Evolutionary conservation across 2,113 vertebrate species (phyloP), one percentile per base, ranked within the genome.

Genomic region (Eretmochelys imbricata): DNA sequence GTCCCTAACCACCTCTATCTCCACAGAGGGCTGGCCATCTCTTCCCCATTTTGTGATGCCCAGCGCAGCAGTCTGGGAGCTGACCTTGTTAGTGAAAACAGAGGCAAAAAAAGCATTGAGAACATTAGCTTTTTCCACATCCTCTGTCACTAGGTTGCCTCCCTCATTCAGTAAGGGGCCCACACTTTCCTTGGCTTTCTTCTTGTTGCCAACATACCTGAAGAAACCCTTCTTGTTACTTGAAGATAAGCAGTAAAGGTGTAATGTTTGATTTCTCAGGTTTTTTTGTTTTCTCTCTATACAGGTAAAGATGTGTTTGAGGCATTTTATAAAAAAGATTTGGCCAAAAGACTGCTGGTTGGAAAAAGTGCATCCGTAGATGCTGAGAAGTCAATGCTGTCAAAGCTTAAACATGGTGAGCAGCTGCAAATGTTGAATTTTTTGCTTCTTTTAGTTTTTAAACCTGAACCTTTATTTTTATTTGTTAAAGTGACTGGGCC

Each of bases 291-390:
- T 94, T 94, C 69, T 88, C 89, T 79, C 57, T 14, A 35, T 96
- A 65, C 78, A 99, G 98, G 98, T 38, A 99, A 99, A 97, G 98
- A 99, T 94, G 98, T 99, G 75, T 99, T 99, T 97, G 98, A 99
- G 89, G 98, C 98, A 0, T 99, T 99, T 98, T 99, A 99, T 96
- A 99, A 99, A 94, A 99, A 99, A 80, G 98, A 99, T 94, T 97
- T 99, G 87, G 98, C 98, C 24, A 99, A 99, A 97, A 98, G 98
- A 94, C 95, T 99, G 25, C 95, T 99, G 27, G 98, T 99, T 94
- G 98, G 98, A 5, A 99, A 99, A 97, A 99, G 98, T 92, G 98
- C 98, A 8, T 99, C 98, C 4, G 98, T 99, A 3, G 98, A 99
- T 96, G 98, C 98, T 17, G 98, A 99, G 81, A 99, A 99, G 50